Evolutionary conservation across 1,140 invertebrate species (phyloP), one percentile per base, ranked within the genome.

Genomic region (Cyclargus thomasi): DNA sequence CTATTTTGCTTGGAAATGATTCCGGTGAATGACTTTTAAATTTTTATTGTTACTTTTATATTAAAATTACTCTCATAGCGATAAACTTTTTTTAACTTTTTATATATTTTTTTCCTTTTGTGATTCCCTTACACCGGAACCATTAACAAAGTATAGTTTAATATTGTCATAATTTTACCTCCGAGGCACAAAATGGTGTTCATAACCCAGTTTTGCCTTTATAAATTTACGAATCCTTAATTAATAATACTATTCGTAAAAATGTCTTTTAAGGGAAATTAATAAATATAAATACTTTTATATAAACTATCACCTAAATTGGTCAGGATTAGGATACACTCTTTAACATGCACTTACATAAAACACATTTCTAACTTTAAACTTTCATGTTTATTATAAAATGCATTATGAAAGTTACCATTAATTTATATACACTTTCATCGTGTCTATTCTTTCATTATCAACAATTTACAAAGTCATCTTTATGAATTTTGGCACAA

Each of bases 221-320:
- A 73, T 74, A 78, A 80, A 82, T 84, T 80, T 79, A 83, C 78
- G 81, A 86, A 85, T 79, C 85, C 84, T 90, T 87, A 81, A 88
- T 88, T 90, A 90, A 87, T 90, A 90, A 90, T 90, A 90, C 87
- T 88, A 90, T 90, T 83, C 85, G 87, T 90, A 90, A 90, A 90
- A 90, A 90, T 88, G 85, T 88, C 85, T 90, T 90, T 86, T 88
- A 82, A 79, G 80, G 82, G 84, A 81, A 82, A 86, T 75, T 86
- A 88, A 90, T 90, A 90, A 90, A 90, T 90, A 90, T 87, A 88
- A 85, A 85, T 85, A 84, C 78, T 79, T 78, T 81, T 76, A 80
- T 79, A 79, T 79, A 76, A 82, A 83, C 85, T 88, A 87, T 81
- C 73, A 78, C 72, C 81, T 86, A 86, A 79, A 86, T 90, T 88